Evolutionary conservation across 2,888 invertebrate species (phyloP), one percentile per base, ranked within the genome.

Genomic region (Limnephilus marmoratus): DNA sequence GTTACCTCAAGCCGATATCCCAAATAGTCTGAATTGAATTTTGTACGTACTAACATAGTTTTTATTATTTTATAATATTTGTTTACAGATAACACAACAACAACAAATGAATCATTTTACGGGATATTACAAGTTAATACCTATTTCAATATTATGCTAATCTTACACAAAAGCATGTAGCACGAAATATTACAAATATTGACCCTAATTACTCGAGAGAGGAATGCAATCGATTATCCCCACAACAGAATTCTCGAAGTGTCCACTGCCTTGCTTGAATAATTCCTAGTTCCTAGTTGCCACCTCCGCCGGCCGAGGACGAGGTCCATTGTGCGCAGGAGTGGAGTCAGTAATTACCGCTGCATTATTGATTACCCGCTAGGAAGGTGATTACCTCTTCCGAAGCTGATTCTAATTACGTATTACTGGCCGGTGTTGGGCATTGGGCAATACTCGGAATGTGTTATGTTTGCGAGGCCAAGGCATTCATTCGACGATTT

Each of bases 321-420:
- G 37, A 68, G 68, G 83, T 11, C 37, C 83, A 83, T 34, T 83
- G 83, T 83, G 83, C 83, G 83, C 83, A 83, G 83, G 83, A 83
- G 34, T 83, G 18, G 83, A 37, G 37, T 18, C 18, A 37, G 83
- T 24, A 83, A 83, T 83, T 83, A 83, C 83, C 37, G 83, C 37
- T 83, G 83, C 83, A 83, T 83, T 83, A 83, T 83, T 83, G 83
- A 83, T 83, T 83, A 24, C 9, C 83, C 83, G 83, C 37, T 41
- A 31, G 83, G 83, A 41, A 34, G 31, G 37, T 37, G 37, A 83
- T 83, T 83, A 83, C 37, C 31, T 68, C 49, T 34, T 15, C 83
- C 9, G 83, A 53, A 18, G 68, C 31, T 11, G 31, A 37, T 34
- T 83, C 83, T 49, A 49, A 68, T 68, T 68, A 68, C 7, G 3